Evolutionary conservation across 2,888 invertebrate genomes (phyloP).

Genomic region (Eupsilia transversa): DNA sequence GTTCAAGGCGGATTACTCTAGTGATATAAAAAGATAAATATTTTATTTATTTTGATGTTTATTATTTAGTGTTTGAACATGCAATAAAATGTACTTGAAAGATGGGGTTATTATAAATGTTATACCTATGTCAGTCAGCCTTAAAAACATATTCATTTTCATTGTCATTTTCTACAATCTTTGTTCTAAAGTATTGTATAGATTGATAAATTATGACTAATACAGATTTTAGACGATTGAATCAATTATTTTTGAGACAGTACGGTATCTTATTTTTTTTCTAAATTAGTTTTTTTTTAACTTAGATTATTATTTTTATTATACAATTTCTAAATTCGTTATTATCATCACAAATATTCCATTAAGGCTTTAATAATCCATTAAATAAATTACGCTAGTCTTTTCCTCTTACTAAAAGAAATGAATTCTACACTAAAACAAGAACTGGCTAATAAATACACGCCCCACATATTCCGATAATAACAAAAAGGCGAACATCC

Average conservation of each 20-base stretch:
- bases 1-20: background rate
- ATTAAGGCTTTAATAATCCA: background rate
- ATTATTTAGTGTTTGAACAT: background rate
- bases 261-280: background rate
- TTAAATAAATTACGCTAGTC: background rate
- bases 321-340: background rate
- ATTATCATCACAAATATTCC: background rate
- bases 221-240: background rate
- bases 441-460: background rate
- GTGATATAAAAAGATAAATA: background rate
- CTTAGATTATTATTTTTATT: background rate
- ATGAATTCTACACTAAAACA: background rate
- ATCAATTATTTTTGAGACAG: background rate
- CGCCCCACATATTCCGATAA: background rate
- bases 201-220: background rate
- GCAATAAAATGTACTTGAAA: background rate
- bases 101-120: background rate
- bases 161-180: background rate
- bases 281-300: too few relatives aligned
- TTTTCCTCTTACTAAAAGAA: background rate
- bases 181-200: too few relatives aligned
- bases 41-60: background rate
- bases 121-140: background rate
- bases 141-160: background rate
- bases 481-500: conserved; percentile 7